Evolutionary conservation across 2,113 vertebrate species (phyloP).

Genomic region (Parus major): DNA sequence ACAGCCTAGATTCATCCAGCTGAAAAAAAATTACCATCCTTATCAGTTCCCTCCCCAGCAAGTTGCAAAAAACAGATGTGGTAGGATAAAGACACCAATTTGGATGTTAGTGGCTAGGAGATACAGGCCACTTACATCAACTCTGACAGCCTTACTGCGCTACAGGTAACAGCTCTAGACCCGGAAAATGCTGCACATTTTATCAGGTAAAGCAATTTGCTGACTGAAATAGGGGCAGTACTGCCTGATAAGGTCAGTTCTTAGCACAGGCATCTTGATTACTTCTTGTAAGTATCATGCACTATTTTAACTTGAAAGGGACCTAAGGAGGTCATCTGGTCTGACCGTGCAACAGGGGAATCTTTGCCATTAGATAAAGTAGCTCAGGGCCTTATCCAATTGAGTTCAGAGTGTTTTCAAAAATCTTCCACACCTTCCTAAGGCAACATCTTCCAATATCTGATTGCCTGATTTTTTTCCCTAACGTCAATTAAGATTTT

Average conservation of each 20-base stretch:
- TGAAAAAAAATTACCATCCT: not conserved
- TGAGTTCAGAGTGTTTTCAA: not conserved
- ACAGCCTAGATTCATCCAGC: not conserved
- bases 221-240: not conserved
- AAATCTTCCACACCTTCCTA: not conserved
- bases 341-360: not conserved
- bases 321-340: not conserved
- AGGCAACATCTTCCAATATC: not conserved
- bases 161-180: not conserved
- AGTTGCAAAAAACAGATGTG: not conserved
- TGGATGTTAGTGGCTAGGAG: not conserved
- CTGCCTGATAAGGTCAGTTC: not conserved
- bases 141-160: not conserved
- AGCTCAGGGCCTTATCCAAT: not conserved
- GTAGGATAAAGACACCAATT: not conserved
- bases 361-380: not conserved
- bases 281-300: not conserved
- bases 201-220: not conserved
- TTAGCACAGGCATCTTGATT: not conserved
- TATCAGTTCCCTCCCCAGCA: rapidly evolving
- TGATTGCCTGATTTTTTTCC: not conserved
- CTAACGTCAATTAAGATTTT: not conserved
- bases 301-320: not conserved
- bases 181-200: not conserved
- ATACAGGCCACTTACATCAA: not conserved